These are phyloP conservation scores for Xenopus laevis DNA, from an alignment of 2,113 vertebrate species.

Conservation along the genomic window DNA sequence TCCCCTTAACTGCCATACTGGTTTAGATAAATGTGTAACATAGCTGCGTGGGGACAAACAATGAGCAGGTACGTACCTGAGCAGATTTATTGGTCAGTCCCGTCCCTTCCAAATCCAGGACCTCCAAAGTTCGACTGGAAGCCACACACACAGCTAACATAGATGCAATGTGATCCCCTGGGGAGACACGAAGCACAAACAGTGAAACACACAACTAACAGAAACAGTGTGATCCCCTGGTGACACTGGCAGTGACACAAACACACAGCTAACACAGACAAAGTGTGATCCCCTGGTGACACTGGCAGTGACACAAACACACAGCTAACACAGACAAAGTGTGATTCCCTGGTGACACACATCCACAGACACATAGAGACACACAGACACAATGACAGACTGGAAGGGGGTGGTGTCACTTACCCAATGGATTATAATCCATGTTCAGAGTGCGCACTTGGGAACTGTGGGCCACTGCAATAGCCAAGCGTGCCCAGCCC, in stretches of 20 bases:
- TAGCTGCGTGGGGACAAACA: too few species aligned
- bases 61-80: slow-evolving; percentile 68
- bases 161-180: slow-evolving; percentile 90
- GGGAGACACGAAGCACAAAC: slow-evolving; percentile 22
- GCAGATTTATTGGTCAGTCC: slow-evolving; percentile 92
- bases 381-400: background rate
- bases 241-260: too few species aligned
- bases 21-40: too few species aligned
- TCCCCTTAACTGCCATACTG: too few species aligned
- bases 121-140: slow-evolving; percentile 90
- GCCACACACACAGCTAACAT: slow-evolving; percentile 93
- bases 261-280: slow-evolving; percentile 50
- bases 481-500: slow-evolving; percentile 86
- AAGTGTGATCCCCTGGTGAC: background rate
- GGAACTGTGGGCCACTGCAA: slow-evolving; percentile 93
- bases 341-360: background rate
- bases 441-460: slow-evolving; percentile 90
- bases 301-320: too few species aligned
- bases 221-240: background rate
- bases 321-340: slow-evolving; percentile 50
- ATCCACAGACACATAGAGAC: too few species aligned
- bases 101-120: slow-evolving; percentile 91
- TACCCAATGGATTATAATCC: slow-evolving; percentile 95
- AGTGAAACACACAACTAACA: slow-evolving; percentile 63
- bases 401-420: slow-evolving; percentile 35